These are phyloP conservation scores for Matsumurasca onukii DNA, from an alignment of 1,140 invertebrate genomes.

Conservation along the genomic window DNA sequence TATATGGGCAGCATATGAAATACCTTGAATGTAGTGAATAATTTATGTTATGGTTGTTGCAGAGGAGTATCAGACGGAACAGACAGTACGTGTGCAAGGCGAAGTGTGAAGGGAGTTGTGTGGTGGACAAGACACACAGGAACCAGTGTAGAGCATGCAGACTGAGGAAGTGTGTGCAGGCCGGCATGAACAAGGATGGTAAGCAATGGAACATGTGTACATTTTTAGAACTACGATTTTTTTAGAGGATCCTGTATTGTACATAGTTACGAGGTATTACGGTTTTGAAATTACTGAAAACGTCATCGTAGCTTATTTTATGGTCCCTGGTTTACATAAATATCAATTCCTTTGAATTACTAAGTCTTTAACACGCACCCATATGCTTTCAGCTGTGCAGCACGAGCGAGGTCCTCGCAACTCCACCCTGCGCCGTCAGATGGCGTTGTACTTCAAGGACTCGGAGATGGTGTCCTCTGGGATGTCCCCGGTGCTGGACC, in stretches of 20 bases:
- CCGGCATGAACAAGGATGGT: slow-evolving; percentile 98
- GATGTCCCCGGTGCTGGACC: slow-evolving; percentile 36
- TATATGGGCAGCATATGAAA: too few species aligned
- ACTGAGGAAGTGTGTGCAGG: slow-evolving; percentile 89
- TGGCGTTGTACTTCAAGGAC: slow-evolving; percentile 72
- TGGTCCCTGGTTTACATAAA: too few species aligned
- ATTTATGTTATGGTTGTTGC: too few species aligned
- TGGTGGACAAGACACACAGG: slow-evolving; percentile 95
- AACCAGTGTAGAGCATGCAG: slow-evolving; percentile 96
- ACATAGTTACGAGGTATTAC: too few species aligned
- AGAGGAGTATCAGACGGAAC: slow-evolving; percentile 93
- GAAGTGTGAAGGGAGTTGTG: slow-evolving; percentile 72
- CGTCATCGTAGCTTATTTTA: too few species aligned
- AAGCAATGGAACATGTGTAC: too few species aligned
- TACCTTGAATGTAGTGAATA: too few species aligned
- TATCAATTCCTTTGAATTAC: too few species aligned
- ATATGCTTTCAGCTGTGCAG: slow-evolving; percentile 94
- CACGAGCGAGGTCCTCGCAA: slow-evolving; percentile 96
- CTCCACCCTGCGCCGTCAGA: slow-evolving; percentile 85
- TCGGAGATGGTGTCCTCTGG: slow-evolving; percentile 38
- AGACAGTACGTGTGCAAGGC: slow-evolving; percentile 95
- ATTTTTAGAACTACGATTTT: background rate
- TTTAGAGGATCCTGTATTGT: background rate
- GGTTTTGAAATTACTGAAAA: too few species aligned
- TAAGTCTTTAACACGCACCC: too few species aligned